phyloP scores from a whole-genome alignment of 2,888 invertebrate genomes.

The Agrypnus murinus region DNA sequence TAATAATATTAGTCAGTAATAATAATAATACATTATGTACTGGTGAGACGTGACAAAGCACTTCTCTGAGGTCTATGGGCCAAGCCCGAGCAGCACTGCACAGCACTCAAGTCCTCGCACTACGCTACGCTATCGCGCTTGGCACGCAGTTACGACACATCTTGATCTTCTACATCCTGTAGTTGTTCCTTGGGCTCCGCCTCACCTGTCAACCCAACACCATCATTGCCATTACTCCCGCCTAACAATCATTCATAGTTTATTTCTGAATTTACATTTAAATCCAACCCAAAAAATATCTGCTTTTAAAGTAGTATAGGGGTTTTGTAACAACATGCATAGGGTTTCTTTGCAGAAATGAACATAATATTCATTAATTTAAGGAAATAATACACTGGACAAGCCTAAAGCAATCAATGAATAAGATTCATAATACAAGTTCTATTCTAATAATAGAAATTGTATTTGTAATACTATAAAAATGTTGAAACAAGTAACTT shows the following conservation, averaged over 20 bases:
- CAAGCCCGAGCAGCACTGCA: constrained; percentile 51
- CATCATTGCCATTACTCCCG: constrained; percentile 45
- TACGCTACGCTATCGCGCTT: constrained; percentile 38
- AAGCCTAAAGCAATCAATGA: no score
- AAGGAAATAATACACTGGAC: no score
- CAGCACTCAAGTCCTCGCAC: constrained; percentile 49
- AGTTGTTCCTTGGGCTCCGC: constrained; percentile 93
- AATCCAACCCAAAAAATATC: no score
- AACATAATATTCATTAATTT: no score
- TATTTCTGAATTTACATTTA: no score
- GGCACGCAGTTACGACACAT: constrained; percentile 87
- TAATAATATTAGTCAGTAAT: constrained; percentile 56
- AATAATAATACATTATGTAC: constrained; percentile 71
- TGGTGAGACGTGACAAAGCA: constrained; percentile 52
- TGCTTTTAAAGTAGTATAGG: no score
- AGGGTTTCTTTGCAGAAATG: no score
- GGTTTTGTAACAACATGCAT: no score
- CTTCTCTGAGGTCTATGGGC: constrained; percentile 49
- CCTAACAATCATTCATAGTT: constrained; percentile 28
- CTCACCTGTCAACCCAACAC: constrained; percentile 78
- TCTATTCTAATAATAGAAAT: no score
- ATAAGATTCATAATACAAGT: no score
- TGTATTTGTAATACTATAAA: no score
- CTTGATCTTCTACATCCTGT: constrained; percentile 96
- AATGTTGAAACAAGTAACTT: no score